Percentiles rank a stretch among this genome's conserved stretches.
Evolutionary conservation across 2,888 invertebrate species (phyloP).

Genomic region (Polyommatus iphigenia): DNA sequence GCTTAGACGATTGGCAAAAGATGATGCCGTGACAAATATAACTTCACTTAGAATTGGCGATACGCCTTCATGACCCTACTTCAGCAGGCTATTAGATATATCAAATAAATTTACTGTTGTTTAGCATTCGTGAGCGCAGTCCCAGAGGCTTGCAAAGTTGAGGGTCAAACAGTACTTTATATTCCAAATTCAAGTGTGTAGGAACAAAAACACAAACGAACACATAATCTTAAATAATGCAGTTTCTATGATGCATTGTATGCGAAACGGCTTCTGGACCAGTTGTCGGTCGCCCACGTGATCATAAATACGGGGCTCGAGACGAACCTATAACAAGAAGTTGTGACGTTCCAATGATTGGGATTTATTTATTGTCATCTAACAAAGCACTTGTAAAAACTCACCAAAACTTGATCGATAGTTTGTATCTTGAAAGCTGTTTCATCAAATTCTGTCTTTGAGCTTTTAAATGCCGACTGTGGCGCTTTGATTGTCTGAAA

Average conservation of each 20-base stretch:
- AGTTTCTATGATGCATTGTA: constrained; percentile 31
- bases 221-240: constrained; percentile 28
- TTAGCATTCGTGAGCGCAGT: not conserved
- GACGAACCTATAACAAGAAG: constrained; percentile 26
- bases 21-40: too few relatives aligned
- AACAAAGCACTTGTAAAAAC: constrained; percentile 26
- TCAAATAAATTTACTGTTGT: not conserved
- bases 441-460: not conserved
- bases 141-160: not conserved
- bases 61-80: not conserved
- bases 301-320: constrained; percentile 22
- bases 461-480: not conserved
- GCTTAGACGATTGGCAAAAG: too few relatives aligned
- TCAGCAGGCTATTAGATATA: not conserved
- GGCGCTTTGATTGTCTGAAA: not conserved
- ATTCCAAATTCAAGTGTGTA: constrained; percentile 22
- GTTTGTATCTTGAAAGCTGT: not conserved
- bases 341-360: constrained; percentile 27
- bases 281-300: constrained; percentile 27
- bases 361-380: constrained; percentile 19
- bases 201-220: constrained; percentile 25
- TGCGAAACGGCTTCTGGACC: constrained; percentile 31
- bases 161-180: constrained; percentile 21
- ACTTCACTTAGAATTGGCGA: not conserved
- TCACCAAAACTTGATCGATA: not conserved